Percentiles rank a stretch among this genome's conserved stretches.
These are phyloP conservation scores for Drosophila emarginata DNA, from an alignment of 2,888 invertebrate genomes.

Conservation along the genomic window DNA sequence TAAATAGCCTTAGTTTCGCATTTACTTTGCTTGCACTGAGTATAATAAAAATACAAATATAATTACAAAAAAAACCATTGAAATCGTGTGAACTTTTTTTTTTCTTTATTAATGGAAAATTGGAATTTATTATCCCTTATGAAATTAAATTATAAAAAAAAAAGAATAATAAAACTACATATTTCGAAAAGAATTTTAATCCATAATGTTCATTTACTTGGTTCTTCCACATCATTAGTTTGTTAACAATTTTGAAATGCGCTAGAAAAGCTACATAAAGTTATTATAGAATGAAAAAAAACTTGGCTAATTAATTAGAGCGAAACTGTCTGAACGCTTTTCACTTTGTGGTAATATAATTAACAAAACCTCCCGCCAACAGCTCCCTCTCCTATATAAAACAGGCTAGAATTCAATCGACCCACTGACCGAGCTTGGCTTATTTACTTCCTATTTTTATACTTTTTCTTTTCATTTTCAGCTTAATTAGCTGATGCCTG, in stretches of 20 bases:
- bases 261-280: background rate
- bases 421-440: constrained; percentile 3
- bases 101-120: background rate
- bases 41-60: background rate
- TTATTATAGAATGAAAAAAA: constrained; percentile 12
- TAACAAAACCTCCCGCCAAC: constrained; percentile 23
- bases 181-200: too few species aligned
- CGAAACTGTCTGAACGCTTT: constrained; percentile 48
- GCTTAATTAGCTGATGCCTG: constrained; percentile 56
- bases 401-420: constrained; percentile 1
- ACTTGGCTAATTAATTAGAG: constrained; percentile 56
- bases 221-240: background rate
- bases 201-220: too few species aligned
- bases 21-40: background rate
- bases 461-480: constrained; percentile 34
- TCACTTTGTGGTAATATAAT: constrained; percentile 60
- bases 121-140: background rate
- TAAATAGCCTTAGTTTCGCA: too few species aligned
- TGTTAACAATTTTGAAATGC: background rate
- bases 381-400: background rate
- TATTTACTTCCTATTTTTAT: constrained; percentile 17
- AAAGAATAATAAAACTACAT: too few species aligned
- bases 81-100: background rate
- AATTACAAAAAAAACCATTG: background rate
- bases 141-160: background rate